These are phyloP conservation scores for Papilio aristodemus DNA, from an alignment of 1,140 invertebrate genomes.

Conservation along the genomic window DNA sequence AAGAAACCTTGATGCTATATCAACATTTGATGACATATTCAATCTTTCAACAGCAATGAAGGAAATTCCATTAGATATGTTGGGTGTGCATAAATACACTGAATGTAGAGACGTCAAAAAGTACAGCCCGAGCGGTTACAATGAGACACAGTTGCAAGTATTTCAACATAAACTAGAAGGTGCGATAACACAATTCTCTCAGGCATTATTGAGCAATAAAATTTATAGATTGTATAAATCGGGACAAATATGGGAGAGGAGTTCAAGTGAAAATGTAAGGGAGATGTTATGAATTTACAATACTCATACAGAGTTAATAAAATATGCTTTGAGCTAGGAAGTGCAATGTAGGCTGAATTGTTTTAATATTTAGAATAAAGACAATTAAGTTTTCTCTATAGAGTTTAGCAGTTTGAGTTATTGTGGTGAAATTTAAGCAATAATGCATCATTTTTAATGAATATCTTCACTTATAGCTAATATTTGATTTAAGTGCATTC, in stretches of 20 bases:
- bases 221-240: constrained; percentile 74
- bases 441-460: too few relatives aligned
- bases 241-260: constrained; percentile 76
- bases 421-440: too few relatives aligned
- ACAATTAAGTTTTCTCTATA: too few relatives aligned
- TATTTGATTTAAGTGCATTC: too few relatives aligned
- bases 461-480: too few relatives aligned
- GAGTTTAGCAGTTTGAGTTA: too few relatives aligned
- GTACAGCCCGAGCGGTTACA: constrained; percentile 65
- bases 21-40: constrained; percentile 71
- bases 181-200: constrained; percentile 73
- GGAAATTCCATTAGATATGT: constrained; percentile 53
- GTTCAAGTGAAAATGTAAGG: constrained; percentile 58
- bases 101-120: constrained; percentile 71
- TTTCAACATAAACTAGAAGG: constrained; percentile 78
- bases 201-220: constrained; percentile 70
- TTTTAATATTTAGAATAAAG: too few relatives aligned
- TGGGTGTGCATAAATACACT: constrained; percentile 74
- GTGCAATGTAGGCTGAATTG: not conserved
- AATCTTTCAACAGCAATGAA: constrained; percentile 52
- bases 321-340: constrained; percentile 17
- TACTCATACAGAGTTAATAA: not conserved
- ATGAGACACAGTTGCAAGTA: constrained; percentile 75
- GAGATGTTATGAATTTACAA: constrained; percentile 61
- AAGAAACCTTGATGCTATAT: constrained; percentile 74